phyloP scores from a whole-genome alignment of 2,113 vertebrate genomes.

The Hucho hucho region DNA sequence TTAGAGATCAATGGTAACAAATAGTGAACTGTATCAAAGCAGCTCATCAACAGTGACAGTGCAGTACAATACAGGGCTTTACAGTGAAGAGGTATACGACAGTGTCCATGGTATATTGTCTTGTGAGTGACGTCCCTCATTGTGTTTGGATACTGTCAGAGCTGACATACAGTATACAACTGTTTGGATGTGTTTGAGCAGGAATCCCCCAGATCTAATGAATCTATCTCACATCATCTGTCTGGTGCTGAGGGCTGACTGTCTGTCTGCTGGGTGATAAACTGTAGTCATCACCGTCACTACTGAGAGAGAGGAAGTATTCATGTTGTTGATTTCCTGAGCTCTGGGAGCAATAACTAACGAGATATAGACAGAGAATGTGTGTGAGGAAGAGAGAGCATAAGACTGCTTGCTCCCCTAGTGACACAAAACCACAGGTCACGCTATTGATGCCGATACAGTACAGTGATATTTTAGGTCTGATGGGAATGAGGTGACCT shows the following conservation, averaged over 20 bases:
- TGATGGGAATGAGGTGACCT: background rate
- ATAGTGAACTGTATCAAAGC: conserved; percentile 37
- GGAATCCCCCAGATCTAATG: conserved; percentile 14
- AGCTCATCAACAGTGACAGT: background rate
- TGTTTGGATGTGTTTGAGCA: background rate
- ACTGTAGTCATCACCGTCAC: background rate
- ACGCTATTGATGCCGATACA: background rate
- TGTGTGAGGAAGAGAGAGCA: background rate
- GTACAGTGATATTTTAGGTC: background rate
- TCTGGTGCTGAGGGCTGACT: conserved; percentile 13
- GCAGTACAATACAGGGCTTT: too few species aligned
- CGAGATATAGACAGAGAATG: background rate
- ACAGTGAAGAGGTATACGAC: background rate
- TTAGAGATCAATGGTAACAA: conserved; percentile 65
- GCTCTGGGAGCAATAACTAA: background rate
- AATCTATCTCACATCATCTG: conserved; percentile 34
- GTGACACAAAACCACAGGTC: conserved; percentile 9
- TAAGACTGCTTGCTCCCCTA: background rate
- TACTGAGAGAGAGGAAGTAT: background rate
- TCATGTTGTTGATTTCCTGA: background rate
- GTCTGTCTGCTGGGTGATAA: conserved; percentile 16
- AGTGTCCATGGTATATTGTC: background rate
- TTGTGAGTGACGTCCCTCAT: conserved; percentile 2
- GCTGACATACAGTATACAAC: too few species aligned
- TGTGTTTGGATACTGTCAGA: background rate